phyloP scores from a whole-genome alignment of 2,888 invertebrate species.

The Agrochola lota region DNA sequence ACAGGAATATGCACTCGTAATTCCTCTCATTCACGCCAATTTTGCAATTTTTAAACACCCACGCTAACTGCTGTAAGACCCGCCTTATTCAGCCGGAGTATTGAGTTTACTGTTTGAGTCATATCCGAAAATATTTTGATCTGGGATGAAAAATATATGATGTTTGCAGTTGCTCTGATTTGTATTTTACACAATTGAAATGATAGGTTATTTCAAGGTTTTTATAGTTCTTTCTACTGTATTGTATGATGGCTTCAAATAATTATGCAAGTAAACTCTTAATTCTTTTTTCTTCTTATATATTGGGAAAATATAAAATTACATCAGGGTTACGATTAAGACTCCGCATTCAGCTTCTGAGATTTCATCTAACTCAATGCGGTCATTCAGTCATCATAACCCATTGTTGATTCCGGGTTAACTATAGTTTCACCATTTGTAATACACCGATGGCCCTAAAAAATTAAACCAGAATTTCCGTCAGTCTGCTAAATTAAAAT shows the following conservation, averaged over 20 bases:
- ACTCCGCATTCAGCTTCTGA: not conserved
- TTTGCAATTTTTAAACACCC: conserved; percentile 55
- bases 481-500: conserved; percentile 58
- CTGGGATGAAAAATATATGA: conserved; percentile 11
- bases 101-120: conserved; percentile 46
- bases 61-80: conserved; percentile 38
- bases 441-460: not conserved
- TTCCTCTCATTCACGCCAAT: conserved; percentile 55
- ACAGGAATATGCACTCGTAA: conserved; percentile 44
- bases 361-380: not conserved
- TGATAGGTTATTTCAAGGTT: conserved; percentile 6
- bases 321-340: not conserved
- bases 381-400: not conserved
- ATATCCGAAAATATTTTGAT: conserved; percentile 52
- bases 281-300: not conserved
- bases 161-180: conserved; percentile 7
- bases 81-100: conserved; percentile 39
- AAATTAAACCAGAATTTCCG: conserved; percentile 41
- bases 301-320: not conserved
- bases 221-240: not conserved
- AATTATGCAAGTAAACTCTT: not conserved
- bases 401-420: not conserved
- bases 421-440: not conserved
- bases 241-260: not conserved
- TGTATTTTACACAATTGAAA: conserved; percentile 6